A percentile compares a stretch with the other conserved stretches of the same genome.
Evolutionary conservation across 2,113 vertebrate genomes (phyloP).

Genomic region (zebrafish (Danio rerio)): GRCz12tu NC_133199.1:30380501-30381000

Average conservation of each 20-base stretch:
- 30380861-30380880: no score
- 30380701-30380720: not conserved
- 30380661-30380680: conserved; percentile 50
- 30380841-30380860: no score
- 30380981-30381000: no score
- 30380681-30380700: not conserved
- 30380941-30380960: no score
- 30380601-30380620: conserved; percentile 81
- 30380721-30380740: not conserved
- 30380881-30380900: no score
- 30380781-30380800: not conserved
- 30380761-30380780: not conserved
- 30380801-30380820: not conserved
- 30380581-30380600: conserved; percentile 82
- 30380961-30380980: no score
- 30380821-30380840: not conserved
- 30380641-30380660: conserved; percentile 64
- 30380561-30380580: conserved; percentile 79
- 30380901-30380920: no score
- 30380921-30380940: no score
- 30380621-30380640: conserved; percentile 74
- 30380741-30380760: not conserved
- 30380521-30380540: no score
- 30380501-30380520: no score
- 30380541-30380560: conserved; percentile 62